Percentiles rank a stretch among this genome's conserved stretches.
These are phyloP conservation scores for Epinotia ramella DNA, from an alignment of 2,888 invertebrate genomes.

Conservation along the genomic window DNA sequence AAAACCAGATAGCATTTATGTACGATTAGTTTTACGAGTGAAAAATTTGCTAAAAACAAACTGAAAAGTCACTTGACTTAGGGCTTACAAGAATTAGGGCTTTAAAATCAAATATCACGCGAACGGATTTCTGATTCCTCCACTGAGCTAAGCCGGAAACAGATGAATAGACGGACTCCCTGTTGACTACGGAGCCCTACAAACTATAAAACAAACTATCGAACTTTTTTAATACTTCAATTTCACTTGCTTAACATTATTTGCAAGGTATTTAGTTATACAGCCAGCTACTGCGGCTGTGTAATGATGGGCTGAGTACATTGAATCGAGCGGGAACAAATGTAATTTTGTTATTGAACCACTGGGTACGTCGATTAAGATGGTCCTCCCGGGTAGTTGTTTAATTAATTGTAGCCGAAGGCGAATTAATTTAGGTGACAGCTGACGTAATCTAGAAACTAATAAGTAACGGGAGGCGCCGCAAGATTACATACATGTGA, in stretches of 20 bases:
- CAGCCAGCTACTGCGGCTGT: too few relatives aligned
- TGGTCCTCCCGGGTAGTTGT: neutral
- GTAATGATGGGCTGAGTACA: neutral
- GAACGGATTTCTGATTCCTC: too few relatives aligned
- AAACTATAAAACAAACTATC: too few relatives aligned
- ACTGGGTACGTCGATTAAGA: neutral
- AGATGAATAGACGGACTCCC: too few relatives aligned
- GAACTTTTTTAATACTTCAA: too few relatives aligned
- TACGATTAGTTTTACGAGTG: slow-evolving; percentile 9
- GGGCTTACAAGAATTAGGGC: too few relatives aligned
- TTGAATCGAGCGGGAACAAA: neutral
- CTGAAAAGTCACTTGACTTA: neutral
- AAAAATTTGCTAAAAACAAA: slow-evolving; percentile 16
- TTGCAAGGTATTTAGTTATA: neutral
- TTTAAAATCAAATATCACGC: too few relatives aligned
- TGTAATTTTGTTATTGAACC: neutral
- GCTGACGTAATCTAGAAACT: slow-evolving; percentile 19
- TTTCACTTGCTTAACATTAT: too few relatives aligned
- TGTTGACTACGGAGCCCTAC: too few relatives aligned
- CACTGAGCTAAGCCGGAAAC: too few relatives aligned
- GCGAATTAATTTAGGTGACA: slow-evolving; percentile 28
- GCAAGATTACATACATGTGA: neutral
- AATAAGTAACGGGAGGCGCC: slow-evolving; percentile 10
- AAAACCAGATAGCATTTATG: slow-evolving; percentile 32
- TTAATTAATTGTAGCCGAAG: slow-evolving; percentile 7